phyloP scores from a whole-genome alignment of 1,140 invertebrate genomes.

The Hyles euphorbiae region DNA sequence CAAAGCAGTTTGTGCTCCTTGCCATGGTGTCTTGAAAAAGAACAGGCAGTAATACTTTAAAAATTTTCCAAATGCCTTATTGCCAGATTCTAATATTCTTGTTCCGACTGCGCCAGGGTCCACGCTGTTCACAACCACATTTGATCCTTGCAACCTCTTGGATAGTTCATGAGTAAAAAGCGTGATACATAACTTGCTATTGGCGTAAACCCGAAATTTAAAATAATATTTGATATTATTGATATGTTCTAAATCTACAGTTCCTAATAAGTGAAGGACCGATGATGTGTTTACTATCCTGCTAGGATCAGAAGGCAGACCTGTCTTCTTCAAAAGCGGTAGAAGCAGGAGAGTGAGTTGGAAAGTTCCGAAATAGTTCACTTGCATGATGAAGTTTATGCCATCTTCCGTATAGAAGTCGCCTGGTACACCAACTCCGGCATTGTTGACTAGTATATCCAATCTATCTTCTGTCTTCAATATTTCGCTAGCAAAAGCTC shows the following conservation, averaged over 20 bases:
- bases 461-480: conserved; percentile 72
- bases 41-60: conserved; percentile 10
- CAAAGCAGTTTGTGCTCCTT: conserved; percentile 53
- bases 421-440: conserved; percentile 75
- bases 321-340: conserved; percentile 72
- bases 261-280: conserved; percentile 73
- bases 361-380: conserved; percentile 83
- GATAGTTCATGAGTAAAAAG: conserved; percentile 79
- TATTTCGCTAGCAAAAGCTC: conserved; percentile 57
- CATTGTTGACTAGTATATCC: conserved; percentile 84
- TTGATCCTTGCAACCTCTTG: conserved; percentile 72
- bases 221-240: conserved; percentile 42
- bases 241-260: conserved; percentile 74
- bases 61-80: conserved; percentile 10
- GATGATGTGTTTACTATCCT: conserved; percentile 84
- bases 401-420: conserved; percentile 76
- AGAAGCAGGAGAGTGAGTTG: conserved; percentile 82
- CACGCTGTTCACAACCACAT: conserved; percentile 74
- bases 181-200: conserved; percentile 83
- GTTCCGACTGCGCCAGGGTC: conserved; percentile 78
- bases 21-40: conserved; percentile 32
- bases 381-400: conserved; percentile 79
- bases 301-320: conserved; percentile 59
- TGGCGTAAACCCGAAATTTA: conserved; percentile 72
- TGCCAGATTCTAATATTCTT: conserved; percentile 39